Evolutionary conservation across 2,113 vertebrate species (phyloP).

Genomic region (Hippocampus barbouri): DNA sequence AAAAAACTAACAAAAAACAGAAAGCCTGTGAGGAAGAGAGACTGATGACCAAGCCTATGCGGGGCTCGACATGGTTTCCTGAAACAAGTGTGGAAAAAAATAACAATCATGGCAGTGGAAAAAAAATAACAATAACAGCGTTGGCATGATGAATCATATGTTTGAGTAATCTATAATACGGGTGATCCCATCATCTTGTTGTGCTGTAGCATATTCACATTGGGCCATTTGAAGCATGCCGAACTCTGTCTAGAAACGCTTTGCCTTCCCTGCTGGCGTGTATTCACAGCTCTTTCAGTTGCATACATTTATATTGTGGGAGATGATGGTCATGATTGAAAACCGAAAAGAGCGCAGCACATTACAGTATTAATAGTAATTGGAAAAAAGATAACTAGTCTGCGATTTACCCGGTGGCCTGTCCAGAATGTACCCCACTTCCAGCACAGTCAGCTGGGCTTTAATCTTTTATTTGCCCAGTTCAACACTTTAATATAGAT

Average conservation of each 20-base stretch:
- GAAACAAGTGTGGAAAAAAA: neutral
- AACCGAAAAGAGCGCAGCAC: too few species aligned
- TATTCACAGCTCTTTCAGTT: too few species aligned
- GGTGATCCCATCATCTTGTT: neutral
- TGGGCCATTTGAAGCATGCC: neutral
- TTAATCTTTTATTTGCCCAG: too few species aligned
- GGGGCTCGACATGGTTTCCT: neutral
- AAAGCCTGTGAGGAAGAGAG: slow-evolving; percentile 7
- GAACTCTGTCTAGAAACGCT: neutral
- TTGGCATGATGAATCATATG: neutral
- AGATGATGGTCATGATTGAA: neutral
- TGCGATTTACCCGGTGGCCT: too few species aligned
- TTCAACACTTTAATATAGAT: too few species aligned
- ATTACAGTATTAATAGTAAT: too few species aligned
- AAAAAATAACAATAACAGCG: neutral
- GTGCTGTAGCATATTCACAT: neutral
- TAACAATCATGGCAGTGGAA: neutral
- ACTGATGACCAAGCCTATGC: neutral
- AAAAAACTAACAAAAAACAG: slow-evolving; percentile 9
- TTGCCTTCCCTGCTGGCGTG: too few species aligned
- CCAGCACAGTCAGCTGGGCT: too few species aligned
- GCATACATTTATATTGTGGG: too few species aligned
- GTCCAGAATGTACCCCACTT: neutral
- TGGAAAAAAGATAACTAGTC: too few species aligned
- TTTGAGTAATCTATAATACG: neutral